Evolutionary conservation across 2,113 vertebrate species (phyloP).

Genomic region (Callopanchax toddi): DNA sequence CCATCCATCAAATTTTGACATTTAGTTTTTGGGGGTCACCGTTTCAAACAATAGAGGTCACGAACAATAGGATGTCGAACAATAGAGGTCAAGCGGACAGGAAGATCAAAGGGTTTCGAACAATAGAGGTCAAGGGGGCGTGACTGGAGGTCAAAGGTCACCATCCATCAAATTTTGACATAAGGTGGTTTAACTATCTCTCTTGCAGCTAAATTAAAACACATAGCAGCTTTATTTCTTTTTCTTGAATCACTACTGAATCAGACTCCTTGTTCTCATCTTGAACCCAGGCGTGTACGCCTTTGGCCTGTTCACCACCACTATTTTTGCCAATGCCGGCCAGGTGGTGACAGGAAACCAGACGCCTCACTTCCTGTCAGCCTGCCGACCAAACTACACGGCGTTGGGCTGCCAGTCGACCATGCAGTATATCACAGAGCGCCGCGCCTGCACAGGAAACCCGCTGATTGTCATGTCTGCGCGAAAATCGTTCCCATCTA

Average conservation of each 20-base stretch:
- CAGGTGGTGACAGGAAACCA: slow-evolving; percentile 92
- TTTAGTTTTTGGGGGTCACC: too few relatives aligned
- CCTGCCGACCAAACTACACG: slow-evolving; percentile 92
- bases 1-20: too few relatives aligned
- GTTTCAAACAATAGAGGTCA: too few relatives aligned
- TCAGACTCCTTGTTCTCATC: neutral
- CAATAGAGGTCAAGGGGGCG: too few relatives aligned
- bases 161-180: too few relatives aligned
- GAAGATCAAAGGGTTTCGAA: too few relatives aligned
- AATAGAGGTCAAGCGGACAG: too few relatives aligned
- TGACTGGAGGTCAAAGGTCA: too few relatives aligned
- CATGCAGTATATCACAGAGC: slow-evolving; percentile 84
- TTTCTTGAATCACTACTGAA: too few relatives aligned
- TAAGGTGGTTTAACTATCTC: too few relatives aligned
- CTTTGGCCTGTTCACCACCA: slow-evolving; percentile 90
- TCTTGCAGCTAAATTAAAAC: too few relatives aligned
- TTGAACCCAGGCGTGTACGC: slow-evolving; percentile 84
- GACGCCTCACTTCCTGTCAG: slow-evolving; percentile 90
- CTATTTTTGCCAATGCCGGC: slow-evolving; percentile 90
- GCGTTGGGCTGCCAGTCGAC: slow-evolving; percentile 85
- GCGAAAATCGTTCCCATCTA: slow-evolving; percentile 90
- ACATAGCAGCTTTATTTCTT: neutral
- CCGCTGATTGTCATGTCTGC: slow-evolving; percentile 83
- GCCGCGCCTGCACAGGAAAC: slow-evolving; percentile 87
- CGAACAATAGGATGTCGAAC: too few relatives aligned